phyloP scores from a whole-genome alignment of 2,113 vertebrate genomes.

The Scatophagus argus region DNA sequence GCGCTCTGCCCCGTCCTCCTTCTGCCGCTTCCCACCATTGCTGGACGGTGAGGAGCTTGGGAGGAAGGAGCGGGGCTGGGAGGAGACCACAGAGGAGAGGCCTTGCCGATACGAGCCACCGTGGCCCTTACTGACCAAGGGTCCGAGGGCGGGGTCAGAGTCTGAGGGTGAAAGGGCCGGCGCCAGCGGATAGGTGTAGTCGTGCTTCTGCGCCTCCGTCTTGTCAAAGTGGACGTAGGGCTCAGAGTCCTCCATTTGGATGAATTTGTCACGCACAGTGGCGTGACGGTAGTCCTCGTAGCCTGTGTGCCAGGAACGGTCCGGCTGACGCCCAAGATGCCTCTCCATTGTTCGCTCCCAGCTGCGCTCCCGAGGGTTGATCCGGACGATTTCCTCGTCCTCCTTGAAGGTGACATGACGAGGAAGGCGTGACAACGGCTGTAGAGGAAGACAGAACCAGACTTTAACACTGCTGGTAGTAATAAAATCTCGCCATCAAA shows the following conservation, averaged over 20 bases:
- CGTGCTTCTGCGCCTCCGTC: slow-evolving; percentile 91
- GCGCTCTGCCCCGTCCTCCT: slow-evolving; percentile 88
- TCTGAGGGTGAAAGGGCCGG: slow-evolving; percentile 88
- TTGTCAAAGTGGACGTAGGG: slow-evolving; percentile 95
- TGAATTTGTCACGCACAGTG: slow-evolving; percentile 89
- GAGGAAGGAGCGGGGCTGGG: slow-evolving; percentile 87
- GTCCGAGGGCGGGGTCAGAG: slow-evolving; percentile 83
- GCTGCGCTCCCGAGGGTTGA: slow-evolving; percentile 95
- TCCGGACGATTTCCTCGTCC: slow-evolving; percentile 96
- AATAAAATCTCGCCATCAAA: neutral
- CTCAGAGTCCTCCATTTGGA: slow-evolving; percentile 88
- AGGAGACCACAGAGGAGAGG: slow-evolving; percentile 86
- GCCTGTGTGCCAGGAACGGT: slow-evolving; percentile 92
- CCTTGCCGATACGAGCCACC: slow-evolving; percentile 50
- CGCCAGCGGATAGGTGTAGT: slow-evolving; percentile 95
- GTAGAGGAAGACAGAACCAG: neutral
- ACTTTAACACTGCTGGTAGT: neutral
- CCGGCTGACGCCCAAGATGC: slow-evolving; percentile 60
- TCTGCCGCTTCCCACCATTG: slow-evolving; percentile 85
- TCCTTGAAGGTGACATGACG: slow-evolving; percentile 93
- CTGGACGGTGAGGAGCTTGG: slow-evolving; percentile 73
- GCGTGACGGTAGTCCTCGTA: slow-evolving; percentile 98
- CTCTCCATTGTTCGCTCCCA: slow-evolving; percentile 78
- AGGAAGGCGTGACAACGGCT: slow-evolving; percentile 84
- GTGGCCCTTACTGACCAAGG: slow-evolving; percentile 84